phyloP scores from a whole-genome alignment of 2,797 vertebrate species.

The Loris lydekkerianus region DNA sequence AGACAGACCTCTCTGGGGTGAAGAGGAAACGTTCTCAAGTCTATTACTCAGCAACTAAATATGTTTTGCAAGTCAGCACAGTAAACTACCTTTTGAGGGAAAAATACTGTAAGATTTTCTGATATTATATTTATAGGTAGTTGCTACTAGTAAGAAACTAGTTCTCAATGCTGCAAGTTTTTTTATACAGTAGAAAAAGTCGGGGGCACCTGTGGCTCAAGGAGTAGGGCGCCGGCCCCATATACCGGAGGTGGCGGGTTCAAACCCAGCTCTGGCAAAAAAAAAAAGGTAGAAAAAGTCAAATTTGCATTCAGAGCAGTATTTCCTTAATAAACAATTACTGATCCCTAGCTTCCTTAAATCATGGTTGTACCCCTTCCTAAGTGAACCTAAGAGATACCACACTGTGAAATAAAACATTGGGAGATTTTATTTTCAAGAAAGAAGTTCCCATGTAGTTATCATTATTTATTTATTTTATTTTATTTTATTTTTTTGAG shows the following conservation, averaged over 20 bases:
- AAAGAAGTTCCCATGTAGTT: neutral
- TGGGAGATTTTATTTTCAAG: neutral
- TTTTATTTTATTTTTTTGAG: no score
- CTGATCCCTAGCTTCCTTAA: neutral
- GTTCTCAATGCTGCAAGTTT: neutral
- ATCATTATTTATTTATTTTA: neutral
- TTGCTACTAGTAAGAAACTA: neutral
- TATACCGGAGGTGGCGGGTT: no score
- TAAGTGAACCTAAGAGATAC: neutral
- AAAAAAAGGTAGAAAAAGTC: neutral
- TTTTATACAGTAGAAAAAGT: neutral
- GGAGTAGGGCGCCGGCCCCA: no score
- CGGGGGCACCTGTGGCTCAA: no score
- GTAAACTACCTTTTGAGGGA: neutral
- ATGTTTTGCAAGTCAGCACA: neutral
- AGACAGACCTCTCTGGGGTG: neutral
- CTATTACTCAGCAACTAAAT: neutral
- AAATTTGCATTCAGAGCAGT: neutral
- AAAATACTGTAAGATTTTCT: neutral
- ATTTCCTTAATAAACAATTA: neutral
- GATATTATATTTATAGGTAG: neutral
- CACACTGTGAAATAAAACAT: neutral
- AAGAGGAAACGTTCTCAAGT: neutral
- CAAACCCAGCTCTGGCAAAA: no score
- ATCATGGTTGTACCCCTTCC: neutral